Evolutionary conservation across 2,888 invertebrate species (phyloP), one percentile per base, ranked within the genome.

Genomic region (Agrochola lota): DNA sequence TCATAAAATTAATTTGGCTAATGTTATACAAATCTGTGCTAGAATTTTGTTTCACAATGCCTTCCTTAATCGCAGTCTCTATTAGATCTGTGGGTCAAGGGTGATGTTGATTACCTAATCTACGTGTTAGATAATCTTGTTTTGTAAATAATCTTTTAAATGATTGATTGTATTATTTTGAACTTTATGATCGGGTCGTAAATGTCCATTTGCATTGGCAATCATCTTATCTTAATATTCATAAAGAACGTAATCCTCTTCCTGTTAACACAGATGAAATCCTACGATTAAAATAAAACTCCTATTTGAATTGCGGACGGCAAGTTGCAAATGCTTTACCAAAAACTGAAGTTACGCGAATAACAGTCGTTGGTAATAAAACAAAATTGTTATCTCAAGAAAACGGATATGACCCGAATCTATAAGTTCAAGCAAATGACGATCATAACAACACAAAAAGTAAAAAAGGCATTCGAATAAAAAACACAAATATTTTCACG

Each of bases 11-110:
- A 69, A 75, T 82, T 71, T 75, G 52, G 40, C 62, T 69, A 77
- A 78, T 75, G 4, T 77, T 71, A 69, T 71, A 73, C 72, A 79
- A 9, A 55, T 70, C 71, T 82, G 78, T 85, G 74, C 81, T 67
- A 78, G 78, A 83, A 85, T 79, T 71, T 82, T 69, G 55, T 89
- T 81, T 78, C 78, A n/a, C 46, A 87, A 85, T 80, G 49, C 15
- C 49, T 60, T 73, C 26, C n/a, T 77, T 74, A 66, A 68, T 77
- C 30, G 46, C 63, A 71, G 66, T 67, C n/a, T 66, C 52, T 55
- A 43, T 71, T 72, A n/a, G 20, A 71, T 26, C 68, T 83, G 62
- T 70, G 0, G 74, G 80, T 83, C 87, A 89, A 81, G 76, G 72
- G 26, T 77, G 46, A 62, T 60, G 63, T 8, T 35, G 59, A 52